Base-by-base conservation (phyloP, 2,888 invertebrate species). In the Calliphora vomitoria region DNA sequence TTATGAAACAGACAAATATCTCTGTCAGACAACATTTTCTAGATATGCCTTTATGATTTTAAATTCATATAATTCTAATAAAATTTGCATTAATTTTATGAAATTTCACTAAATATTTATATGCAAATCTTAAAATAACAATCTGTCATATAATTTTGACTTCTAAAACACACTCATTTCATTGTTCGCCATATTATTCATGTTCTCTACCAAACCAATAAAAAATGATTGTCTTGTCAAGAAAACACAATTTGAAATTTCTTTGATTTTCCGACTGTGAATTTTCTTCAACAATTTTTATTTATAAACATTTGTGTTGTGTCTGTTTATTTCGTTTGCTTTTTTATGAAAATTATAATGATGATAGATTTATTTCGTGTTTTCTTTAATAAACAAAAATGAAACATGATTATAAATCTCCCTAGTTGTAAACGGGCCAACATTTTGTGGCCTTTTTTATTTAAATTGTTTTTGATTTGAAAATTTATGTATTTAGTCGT, bases 341-440 rank as follows among this genome's bases (percentile, higher is more conserved):
- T n/a, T n/a, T 10, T 58, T 18, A 18, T 47, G n/a, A 35, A 68
- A 69, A 79, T 69, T 44, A 69, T 69, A 31, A 69, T 71, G 47
- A 60, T 69, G 60, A 80, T 69, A 31, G n/a, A 80, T 60, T 71
- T 71, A 69, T 47, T 60, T 60, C n/a, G 35, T 60, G 44, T 68
- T 68, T 68, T 78, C 41, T n/a, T 58, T 68, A 31, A 58, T 38
- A 20, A 38, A 47, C 25, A 25, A 31, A 50, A 75, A 74, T 6
- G n/a, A 25, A 47, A 72, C 41, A 20, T 20, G 47, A 35, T 20
- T 4, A 75, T 75, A 75, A 75, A 62, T 75, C 62, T 62, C 18
- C 6, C 15, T n/a, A 3, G 15, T 31, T 44, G 31, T 50, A 69
- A n/a, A 44, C 15, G 47, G n/a, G 44, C 15, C 31, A 75, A 35